phyloP scores from a whole-genome alignment of 92 coral and sea anemone genomes.

The Scolanthus callimorphus region DNA sequence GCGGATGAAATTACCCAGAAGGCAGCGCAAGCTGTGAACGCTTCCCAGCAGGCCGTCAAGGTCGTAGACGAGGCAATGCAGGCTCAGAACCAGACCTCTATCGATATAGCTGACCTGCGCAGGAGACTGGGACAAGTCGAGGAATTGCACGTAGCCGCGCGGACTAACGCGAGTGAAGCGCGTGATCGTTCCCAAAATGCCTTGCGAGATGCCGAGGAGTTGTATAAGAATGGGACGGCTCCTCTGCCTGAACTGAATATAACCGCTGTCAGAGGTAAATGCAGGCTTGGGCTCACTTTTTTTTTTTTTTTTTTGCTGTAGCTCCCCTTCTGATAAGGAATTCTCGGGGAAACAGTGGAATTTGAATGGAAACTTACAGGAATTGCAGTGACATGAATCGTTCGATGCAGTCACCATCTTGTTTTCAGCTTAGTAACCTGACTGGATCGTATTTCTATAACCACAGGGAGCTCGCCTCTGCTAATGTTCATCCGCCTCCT shows the following conservation, averaged over 20 bases:
- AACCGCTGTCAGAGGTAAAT: slow-evolving; percentile 51
- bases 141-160: slow-evolving; percentile 36
- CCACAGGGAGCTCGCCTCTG: too few species aligned
- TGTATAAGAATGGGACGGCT: slow-evolving; percentile 51
- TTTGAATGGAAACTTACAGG: too few species aligned
- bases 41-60: slow-evolving; percentile 58
- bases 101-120: slow-evolving; percentile 56
- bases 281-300: too few species aligned
- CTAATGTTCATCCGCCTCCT: too few species aligned
- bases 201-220: slow-evolving; percentile 49
- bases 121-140: slow-evolving; percentile 48
- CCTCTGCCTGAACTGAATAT: slow-evolving; percentile 71
- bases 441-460: too few species aligned
- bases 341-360: too few species aligned
- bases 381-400: too few species aligned
- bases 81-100: slow-evolving; percentile 51
- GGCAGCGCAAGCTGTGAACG: slow-evolving; percentile 51
- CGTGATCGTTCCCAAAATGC: slow-evolving; percentile 49
- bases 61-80: slow-evolving; percentile 46
- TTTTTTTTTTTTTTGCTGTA: too few species aligned
- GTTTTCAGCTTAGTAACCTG: too few species aligned
- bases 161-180: slow-evolving; percentile 46
- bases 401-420: too few species aligned
- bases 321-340: too few species aligned
- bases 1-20: slow-evolving; percentile 55